Base-by-base conservation (phyloP, 2,888 invertebrate genomes). In the Drosophila birchii region DNA sequence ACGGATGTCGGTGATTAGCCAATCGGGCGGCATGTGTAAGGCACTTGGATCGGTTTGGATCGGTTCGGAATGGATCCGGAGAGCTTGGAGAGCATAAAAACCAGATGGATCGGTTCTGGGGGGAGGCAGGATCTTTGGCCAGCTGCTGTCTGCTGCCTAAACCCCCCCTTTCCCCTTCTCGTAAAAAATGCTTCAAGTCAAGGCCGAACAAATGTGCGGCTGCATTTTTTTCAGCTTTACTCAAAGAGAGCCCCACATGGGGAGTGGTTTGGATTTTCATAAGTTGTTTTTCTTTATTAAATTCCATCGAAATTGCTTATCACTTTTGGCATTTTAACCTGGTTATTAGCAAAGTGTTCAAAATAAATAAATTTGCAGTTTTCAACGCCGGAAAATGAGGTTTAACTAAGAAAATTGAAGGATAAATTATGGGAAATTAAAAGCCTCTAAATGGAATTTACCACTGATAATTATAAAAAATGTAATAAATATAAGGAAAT, bases 1-100 rank as follows among this genome's bases (percentile, higher is more conserved):
- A 55, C 81, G 82, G 82, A 85, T 82, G 82, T 85, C 54, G 78
- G 51, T 70, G 82, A 82, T 82, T 82, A 85, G 84, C 84, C 81
- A 79, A 83, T 81, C 78, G 73, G 70, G n/a, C 68, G 55, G 36
- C 72, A 72, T 75, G 47, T 76, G 75, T 57, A 66, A 55, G 73
- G 23, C 66, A 60, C 51, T 43, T 55, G 34, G 43, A 36, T 66
- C 49, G 66, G 51, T 36, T 59, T 36, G 41, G 61, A 64, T 47
- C 60, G 43, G 64, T 60, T 61, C 39, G 59, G 32, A 60, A 63
- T 72, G 78, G 64, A 76, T 71, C 45, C 58, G 14, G 36, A 36
- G 41, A 26, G 43, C 58, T 55, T 34, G 56, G 34, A 26, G 26
- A 26, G 34, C 51, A 23, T 36, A 34, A 53, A 51, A 53, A 53